phyloP scores from a whole-genome alignment of 2,888 invertebrate genomes.

The Ennomos quercinarius region DNA sequence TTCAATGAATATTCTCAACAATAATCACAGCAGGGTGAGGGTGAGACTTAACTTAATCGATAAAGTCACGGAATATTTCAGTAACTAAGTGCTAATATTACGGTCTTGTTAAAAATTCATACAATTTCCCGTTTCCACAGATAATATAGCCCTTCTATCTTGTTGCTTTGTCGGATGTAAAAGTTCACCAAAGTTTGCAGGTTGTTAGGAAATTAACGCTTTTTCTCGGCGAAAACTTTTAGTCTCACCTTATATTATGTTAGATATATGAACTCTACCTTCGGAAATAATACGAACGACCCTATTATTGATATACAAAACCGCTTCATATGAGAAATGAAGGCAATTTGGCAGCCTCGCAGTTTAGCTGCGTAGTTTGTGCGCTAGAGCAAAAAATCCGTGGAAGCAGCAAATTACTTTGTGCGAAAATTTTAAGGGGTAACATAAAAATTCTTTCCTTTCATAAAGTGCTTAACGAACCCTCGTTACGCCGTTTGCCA shows the following conservation, averaged over 20 bases:
- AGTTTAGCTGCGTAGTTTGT: slow-evolving; percentile 24
- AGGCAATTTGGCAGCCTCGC: slow-evolving; percentile 26
- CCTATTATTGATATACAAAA: slow-evolving; percentile 30
- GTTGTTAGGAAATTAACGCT: background rate
- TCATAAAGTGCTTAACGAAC: slow-evolving; percentile 30
- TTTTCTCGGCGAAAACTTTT: slow-evolving; percentile 1
- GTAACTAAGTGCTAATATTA: too few relatives aligned
- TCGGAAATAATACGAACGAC: slow-evolving; percentile 22
- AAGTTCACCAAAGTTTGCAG: slow-evolving; percentile 3
- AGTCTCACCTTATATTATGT: background rate
- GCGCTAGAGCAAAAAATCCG: slow-evolving; percentile 21
- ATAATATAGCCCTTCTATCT: too few relatives aligned
- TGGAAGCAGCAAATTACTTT: slow-evolving; percentile 27
- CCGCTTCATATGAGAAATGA: slow-evolving; percentile 26
- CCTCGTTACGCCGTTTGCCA: slow-evolving; percentile 39
- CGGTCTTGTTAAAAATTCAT: too few relatives aligned
- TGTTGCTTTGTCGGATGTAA: background rate
- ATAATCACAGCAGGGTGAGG: too few relatives aligned
- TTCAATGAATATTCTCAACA: too few relatives aligned
- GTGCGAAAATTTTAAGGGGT: slow-evolving; percentile 22
- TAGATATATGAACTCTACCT: slow-evolving; percentile 11
- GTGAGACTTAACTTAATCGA: too few relatives aligned
- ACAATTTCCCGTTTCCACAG: too few relatives aligned
- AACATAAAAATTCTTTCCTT: slow-evolving; percentile 29
- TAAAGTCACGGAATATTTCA: too few relatives aligned